Evolutionary conservation across 2,113 vertebrate species (phyloP).

Genomic region (Catagonus wagneri): DNA sequence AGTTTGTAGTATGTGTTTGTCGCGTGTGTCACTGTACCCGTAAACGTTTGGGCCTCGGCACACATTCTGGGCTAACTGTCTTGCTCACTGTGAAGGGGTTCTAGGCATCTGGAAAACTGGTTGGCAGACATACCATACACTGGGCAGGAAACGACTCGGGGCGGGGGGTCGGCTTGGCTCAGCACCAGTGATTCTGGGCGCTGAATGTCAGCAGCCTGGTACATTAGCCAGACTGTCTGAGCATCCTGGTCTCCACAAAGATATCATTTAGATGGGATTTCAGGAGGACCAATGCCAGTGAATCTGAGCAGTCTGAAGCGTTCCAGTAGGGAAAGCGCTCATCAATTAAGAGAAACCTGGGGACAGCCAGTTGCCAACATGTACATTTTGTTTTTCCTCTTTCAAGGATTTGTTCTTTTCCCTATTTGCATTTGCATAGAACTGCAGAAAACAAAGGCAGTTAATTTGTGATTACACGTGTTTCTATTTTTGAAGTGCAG

Average conservation of each 20-base stretch:
- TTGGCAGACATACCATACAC: not conserved
- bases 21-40: not conserved
- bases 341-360: constrained; percentile 49
- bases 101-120: not conserved
- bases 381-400: constrained; percentile 54
- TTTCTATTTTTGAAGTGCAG: constrained; percentile 70
- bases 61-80: not conserved
- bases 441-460: constrained; percentile 51
- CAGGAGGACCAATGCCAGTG: constrained; percentile 19
- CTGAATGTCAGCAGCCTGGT: not conserved
- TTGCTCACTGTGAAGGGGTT: not conserved
- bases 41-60: not conserved
- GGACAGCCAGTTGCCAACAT: not conserved
- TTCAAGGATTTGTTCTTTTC: constrained; percentile 69
- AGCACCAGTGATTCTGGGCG: not conserved
- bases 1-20: not conserved
- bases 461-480: constrained; percentile 73
- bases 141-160: constrained; percentile 27
- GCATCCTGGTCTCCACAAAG: constrained; percentile 27
- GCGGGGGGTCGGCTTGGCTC: constrained; percentile 33
- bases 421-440: constrained; percentile 64
- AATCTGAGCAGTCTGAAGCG: not conserved
- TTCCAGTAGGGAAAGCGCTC: not conserved
- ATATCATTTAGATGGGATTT: constrained; percentile 54
- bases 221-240: constrained; percentile 52